Evolutionary conservation across 2,888 invertebrate species (phyloP), one percentile per base, ranked within the genome.

Genomic region (Ophion obscuratus): DNA sequence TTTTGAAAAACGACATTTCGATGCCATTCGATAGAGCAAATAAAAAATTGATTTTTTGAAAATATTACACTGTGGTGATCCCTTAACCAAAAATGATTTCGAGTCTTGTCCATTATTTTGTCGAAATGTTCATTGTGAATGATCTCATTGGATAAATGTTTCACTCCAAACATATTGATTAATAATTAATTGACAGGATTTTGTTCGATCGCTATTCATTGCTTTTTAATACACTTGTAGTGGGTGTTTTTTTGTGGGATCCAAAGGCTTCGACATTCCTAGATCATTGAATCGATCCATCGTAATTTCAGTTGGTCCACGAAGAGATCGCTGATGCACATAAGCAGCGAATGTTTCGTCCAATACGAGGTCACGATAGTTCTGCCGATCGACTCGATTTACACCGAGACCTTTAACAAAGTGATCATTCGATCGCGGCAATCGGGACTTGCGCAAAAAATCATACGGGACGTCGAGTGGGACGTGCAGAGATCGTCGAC

Each of bases 341-440:
- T 97, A 77, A 96, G 96, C 77, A 95, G 96, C 62, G 96, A 97
- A 93, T 97, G 97, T 90, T 97, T 97, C 89, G 96, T 96, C 0
- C 96, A 96, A 0, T 97, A 96, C 88, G 96, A 96, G 78, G 96
- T 97, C 0, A 95, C 96, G 0, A 94, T 96, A 68, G 95, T 95
- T 1, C 96, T 96, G 89, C 96, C 96, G 0, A 95, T 95, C 75
- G 95, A 96, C 88, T 96, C 97, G 0, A 94, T 97, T 0, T 97
- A 96, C 90, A 95, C 95, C 5, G 94, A 95, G 0, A 95, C 96
- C 87, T 92, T 97, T 14, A 96, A 96, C 90, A 93, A 94, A 0
- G 96, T 96, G 81, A 95, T 97, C 4, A 93, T 95, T 57, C 94
- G 95, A 76, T 95, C 96, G 71, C 93, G 95, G n/a, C 96, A 97